Evolutionary conservation across 2,888 invertebrate species (phyloP).

Genomic region (Sarcophaga caerulescens): DNA sequence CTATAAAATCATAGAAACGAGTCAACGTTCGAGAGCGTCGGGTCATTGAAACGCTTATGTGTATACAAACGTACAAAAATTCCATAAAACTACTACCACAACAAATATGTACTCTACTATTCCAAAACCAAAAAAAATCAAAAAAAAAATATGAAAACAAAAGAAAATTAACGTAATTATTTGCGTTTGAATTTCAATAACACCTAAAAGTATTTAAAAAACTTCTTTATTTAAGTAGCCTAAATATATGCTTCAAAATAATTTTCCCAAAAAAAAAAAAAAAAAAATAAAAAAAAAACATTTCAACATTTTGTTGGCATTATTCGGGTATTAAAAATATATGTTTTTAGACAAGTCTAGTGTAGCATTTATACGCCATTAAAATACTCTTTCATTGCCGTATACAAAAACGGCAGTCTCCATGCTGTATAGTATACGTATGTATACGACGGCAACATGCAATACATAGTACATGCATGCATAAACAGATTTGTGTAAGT

Average conservation of each 20-base stretch:
- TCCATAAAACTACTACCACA: constrained; percentile 27
- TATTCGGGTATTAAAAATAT: constrained; percentile 11
- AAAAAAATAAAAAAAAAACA: background rate
- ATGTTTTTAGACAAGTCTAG: constrained; percentile 59
- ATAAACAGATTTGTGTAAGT: background rate
- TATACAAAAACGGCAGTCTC: too few species aligned
- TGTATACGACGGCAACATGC: background rate
- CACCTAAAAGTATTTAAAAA: background rate
- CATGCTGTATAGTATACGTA: background rate
- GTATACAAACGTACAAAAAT: constrained; percentile 35
- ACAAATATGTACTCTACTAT: background rate
- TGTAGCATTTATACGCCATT: constrained; percentile 41
- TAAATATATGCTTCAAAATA: constrained; percentile 52
- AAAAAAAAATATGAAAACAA: background rate
- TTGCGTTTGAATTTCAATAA: background rate
- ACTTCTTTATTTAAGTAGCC: constrained; percentile 23
- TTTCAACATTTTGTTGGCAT: constrained; percentile 21
- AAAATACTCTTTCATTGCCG: constrained; percentile 22
- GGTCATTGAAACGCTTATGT: constrained; percentile 76
- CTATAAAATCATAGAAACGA: constrained; percentile 75
- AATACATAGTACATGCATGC: background rate
- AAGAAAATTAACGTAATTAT: constrained; percentile 7
- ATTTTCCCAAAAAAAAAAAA: background rate
- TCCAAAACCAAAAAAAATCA: background rate
- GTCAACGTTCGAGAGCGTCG: constrained; percentile 79